phyloP scores from a whole-genome alignment of 2,797 vertebrate genomes.

The Muscicapa striata region DNA sequence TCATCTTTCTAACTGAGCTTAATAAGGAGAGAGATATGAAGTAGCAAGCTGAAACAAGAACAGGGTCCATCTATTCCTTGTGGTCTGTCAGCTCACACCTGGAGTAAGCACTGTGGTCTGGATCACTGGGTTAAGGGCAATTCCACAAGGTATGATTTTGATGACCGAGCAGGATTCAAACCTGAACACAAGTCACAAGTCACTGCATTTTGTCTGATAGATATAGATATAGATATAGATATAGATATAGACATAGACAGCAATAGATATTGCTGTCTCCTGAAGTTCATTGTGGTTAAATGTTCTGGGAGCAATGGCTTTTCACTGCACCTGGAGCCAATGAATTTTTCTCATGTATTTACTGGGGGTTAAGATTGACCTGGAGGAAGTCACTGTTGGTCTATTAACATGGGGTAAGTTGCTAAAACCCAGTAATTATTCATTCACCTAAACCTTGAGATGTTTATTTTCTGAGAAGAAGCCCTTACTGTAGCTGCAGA shows the following conservation, averaged over 20 bases:
- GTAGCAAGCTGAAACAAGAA: neutral
- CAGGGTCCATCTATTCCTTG: neutral
- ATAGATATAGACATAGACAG: too few relatives aligned
- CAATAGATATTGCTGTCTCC: neutral
- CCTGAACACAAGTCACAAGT: neutral
- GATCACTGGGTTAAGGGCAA: neutral
- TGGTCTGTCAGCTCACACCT: neutral
- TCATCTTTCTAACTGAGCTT: neutral
- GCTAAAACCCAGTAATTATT: neutral
- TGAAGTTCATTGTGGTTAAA: neutral
- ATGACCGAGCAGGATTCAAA: neutral
- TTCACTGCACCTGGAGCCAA: neutral
- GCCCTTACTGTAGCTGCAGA: neutral
- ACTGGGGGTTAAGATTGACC: neutral
- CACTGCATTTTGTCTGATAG: neutral
- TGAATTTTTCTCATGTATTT: neutral
- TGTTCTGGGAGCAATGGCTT: neutral
- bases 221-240: too few relatives aligned
- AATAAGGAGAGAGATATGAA: neutral
- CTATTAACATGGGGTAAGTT: neutral
- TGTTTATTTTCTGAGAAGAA: neutral
- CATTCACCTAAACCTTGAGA: neutral
- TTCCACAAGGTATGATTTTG: neutral
- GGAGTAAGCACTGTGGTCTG: neutral
- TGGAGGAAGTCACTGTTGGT: neutral